These are phyloP conservation scores for Cervus canadensis DNA, from an alignment of 2,113 vertebrate genomes.

Conservation along the genomic window DNA sequence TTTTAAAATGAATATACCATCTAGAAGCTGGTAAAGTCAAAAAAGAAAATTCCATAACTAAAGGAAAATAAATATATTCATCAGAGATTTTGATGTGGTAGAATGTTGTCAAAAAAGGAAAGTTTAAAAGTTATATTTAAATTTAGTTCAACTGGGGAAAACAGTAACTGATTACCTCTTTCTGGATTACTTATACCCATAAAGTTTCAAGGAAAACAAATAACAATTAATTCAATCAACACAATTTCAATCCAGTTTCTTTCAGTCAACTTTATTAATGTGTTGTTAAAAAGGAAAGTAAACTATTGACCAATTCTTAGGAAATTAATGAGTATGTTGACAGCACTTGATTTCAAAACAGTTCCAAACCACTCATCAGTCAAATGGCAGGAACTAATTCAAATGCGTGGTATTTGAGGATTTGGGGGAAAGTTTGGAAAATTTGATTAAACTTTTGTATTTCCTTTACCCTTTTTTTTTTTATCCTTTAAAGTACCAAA, in stretches of 20 bases:
- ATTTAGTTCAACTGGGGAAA: neutral
- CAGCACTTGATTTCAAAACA: conserved; percentile 54
- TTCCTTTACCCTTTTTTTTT: neutral
- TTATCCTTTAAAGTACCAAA: neutral
- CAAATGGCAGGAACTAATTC: conserved; percentile 44
- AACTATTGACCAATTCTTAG: conserved; percentile 18
- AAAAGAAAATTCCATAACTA: neutral
- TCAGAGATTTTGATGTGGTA: neutral
- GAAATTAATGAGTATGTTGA: conserved; percentile 60
- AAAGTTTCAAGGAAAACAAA: conserved; percentile 39
- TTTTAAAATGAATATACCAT: neutral
- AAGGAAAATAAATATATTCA: neutral
- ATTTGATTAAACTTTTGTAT: conserved; percentile 32
- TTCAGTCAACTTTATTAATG: conserved; percentile 9
- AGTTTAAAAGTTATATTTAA: neutral
- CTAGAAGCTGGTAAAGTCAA: neutral
- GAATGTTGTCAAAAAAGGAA: neutral
- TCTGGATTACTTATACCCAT: neutral
- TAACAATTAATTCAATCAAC: conserved; percentile 5
- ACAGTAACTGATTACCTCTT: neutral
- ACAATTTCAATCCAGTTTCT: neutral
- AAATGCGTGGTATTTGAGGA: conserved; percentile 52
- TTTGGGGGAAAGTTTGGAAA: conserved; percentile 47
- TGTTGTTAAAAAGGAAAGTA: conserved; percentile 13
- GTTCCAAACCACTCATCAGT: conserved; percentile 16